Conservation (phyloP, 1,140 invertebrate genomes). For the Gyrodactylus bullatarudis region DNA sequence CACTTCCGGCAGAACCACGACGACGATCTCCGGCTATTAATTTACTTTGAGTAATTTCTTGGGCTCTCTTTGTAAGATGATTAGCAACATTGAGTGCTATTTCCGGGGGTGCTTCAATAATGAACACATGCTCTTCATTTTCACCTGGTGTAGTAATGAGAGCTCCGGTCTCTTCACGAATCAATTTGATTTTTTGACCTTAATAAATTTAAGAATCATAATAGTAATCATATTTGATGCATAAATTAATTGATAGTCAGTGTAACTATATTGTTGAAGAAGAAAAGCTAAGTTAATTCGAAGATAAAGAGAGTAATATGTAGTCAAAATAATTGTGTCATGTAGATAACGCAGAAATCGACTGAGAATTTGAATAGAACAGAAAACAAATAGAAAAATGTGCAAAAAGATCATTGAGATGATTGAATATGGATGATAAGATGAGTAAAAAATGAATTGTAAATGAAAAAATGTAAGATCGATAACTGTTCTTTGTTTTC, state of each 20-base stretch:
- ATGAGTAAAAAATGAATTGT: too few species aligned
- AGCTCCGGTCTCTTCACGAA: conserved; percentile 4
- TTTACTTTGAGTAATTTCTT: conserved; percentile 3
- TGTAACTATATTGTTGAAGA: background rate
- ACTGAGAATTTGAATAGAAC: background rate
- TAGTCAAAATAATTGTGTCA: background rate
- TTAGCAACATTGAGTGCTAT: conserved; percentile 1
- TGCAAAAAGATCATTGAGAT: too few species aligned
- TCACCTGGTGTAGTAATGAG: conserved; percentile 5
- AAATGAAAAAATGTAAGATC: too few species aligned
- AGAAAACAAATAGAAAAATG: too few species aligned
- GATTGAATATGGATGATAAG: too few species aligned
- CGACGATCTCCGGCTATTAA: background rate
- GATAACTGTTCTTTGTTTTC: too few species aligned
- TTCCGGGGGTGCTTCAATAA: conserved; percentile 1
- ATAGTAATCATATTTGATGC: background rate
- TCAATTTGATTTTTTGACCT: conserved; percentile 4
- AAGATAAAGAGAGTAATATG: background rate
- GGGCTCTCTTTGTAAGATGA: background rate
- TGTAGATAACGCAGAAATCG: background rate
- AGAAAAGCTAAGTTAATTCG: background rate
- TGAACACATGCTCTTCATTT: conserved; percentile 5
- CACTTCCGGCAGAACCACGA: background rate
- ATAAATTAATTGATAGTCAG: background rate
- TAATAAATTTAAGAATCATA: background rate